A percentile compares a stretch with the other conserved stretches of the same genome.
phyloP scores from a whole-genome alignment of 2,888 invertebrate species.

The Kuschelorhynchus macadamiae region DNA sequence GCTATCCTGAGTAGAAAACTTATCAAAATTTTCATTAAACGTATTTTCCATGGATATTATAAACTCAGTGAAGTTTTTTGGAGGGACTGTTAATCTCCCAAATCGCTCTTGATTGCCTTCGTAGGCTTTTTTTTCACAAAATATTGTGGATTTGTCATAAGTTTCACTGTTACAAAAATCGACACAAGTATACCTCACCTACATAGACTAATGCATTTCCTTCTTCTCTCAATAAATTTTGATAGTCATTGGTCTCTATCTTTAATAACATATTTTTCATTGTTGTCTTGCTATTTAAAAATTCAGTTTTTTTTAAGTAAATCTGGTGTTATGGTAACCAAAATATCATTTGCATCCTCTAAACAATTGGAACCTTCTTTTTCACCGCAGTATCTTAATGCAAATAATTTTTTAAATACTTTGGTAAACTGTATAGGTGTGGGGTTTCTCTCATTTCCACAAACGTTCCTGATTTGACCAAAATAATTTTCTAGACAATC shows the following conservation, averaged over 20 bases:
- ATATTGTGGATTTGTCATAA: conserved; percentile 16
- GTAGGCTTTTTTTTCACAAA: conserved; percentile 24
- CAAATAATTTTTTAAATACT: conserved; percentile 51
- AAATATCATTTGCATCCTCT: conserved; percentile 46
- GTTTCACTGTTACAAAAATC: conserved; percentile 16
- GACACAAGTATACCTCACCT: conserved; percentile 12
- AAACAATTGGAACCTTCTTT: conserved; percentile 44
- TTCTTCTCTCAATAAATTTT: conserved; percentile 4
- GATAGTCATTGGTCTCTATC: neutral
- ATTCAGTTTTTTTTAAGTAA: neutral
- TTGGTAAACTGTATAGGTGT: conserved; percentile 49
- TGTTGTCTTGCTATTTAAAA: neutral
- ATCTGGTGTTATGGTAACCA: conserved; percentile 42
- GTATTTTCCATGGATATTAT: conserved; percentile 11
- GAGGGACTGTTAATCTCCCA: conserved; percentile 14
- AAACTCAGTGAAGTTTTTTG: conserved; percentile 12
- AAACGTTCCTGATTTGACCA: conserved; percentile 47
- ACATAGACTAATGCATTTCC: conserved; percentile 15
- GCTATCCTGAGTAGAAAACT: neutral
- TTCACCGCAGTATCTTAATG: conserved; percentile 43
- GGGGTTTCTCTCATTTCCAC: conserved; percentile 47
- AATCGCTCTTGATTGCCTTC: neutral
- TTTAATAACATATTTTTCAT: too few relatives aligned
- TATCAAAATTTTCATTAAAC: conserved; percentile 14
- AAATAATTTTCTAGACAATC: conserved; percentile 46